Evolutionary conservation across 2,113 vertebrate genomes (phyloP).

Genomic region (Lonchura striata): DNA sequence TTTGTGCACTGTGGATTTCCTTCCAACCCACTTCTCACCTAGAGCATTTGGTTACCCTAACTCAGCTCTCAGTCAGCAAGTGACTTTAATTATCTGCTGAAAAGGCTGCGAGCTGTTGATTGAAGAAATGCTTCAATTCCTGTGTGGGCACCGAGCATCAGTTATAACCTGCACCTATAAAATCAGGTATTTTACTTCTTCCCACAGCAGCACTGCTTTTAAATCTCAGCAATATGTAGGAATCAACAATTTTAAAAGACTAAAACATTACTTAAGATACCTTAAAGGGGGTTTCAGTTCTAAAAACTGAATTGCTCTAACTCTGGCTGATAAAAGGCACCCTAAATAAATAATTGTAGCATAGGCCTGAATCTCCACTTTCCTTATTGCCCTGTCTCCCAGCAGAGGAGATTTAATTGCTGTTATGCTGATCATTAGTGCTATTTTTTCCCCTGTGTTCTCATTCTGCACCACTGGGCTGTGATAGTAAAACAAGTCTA

Average conservation of each 20-base stretch:
- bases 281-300: not conserved
- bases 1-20: not conserved
- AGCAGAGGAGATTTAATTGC: not conserved
- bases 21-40: not conserved
- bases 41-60: not conserved
- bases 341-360: not conserved
- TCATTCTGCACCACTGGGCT: not conserved
- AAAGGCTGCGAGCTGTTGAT: not conserved
- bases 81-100: slow-evolving; percentile 10
- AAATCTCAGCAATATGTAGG: not conserved
- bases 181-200: not conserved
- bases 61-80: slow-evolving; percentile 11
- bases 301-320: not conserved
- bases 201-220: not conserved
- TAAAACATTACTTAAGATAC: not conserved
- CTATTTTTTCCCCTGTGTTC: not conserved
- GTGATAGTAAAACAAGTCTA: not conserved
- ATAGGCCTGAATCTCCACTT: not conserved
- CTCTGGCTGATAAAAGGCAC: not conserved
- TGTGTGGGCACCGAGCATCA: not conserved
- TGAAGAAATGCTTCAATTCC: not conserved
- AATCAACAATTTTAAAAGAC: not conserved
- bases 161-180: not conserved
- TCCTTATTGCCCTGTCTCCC: not conserved
- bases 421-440: not conserved